Percentiles rank a stretch among this genome's conserved stretches.
Conservation (phyloP, 2,797 vertebrate genomes). For the Sebastes oblongus region DNA sequence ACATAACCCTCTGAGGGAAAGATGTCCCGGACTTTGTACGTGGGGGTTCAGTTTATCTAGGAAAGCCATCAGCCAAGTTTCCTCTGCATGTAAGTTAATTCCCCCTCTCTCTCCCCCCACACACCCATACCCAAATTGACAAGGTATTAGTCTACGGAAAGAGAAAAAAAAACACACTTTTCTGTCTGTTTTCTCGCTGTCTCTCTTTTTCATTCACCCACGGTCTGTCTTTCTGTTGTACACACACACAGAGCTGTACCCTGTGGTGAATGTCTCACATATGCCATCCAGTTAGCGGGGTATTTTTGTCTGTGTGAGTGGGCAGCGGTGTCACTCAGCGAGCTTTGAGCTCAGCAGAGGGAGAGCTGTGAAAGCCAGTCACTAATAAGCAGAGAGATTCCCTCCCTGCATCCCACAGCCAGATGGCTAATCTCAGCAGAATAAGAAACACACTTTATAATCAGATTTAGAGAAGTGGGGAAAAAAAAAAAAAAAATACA, state of each 20-base stretch:
- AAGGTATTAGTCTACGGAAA: slow-evolving; percentile 49
- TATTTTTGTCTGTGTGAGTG: slow-evolving; percentile 80
- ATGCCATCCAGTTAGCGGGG: slow-evolving; percentile 76
- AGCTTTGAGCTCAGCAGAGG: slow-evolving; percentile 75
- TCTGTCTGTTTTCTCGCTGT: slow-evolving; percentile 45
- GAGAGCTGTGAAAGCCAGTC: slow-evolving; percentile 77
- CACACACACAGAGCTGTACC: slow-evolving; percentile 55
- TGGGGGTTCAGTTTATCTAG: slow-evolving; percentile 62
- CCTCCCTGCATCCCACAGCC: slow-evolving; percentile 71
- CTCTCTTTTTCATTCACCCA: slow-evolving; percentile 59
- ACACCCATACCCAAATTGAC: slow-evolving; percentile 24
- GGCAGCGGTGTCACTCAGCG: slow-evolving; percentile 78
- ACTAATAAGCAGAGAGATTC: slow-evolving; percentile 79
- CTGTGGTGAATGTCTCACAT: slow-evolving; percentile 73
- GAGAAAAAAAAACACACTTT: slow-evolving; percentile 31
- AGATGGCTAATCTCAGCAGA: slow-evolving; percentile 78
- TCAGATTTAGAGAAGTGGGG: slow-evolving; percentile 57
- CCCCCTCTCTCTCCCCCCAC: not conserved
- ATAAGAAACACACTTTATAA: slow-evolving; percentile 70
- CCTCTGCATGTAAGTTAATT: slow-evolving; percentile 49
- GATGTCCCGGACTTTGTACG: slow-evolving; percentile 60
- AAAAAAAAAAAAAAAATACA: slow-evolving; percentile 11
- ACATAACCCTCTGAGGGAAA: slow-evolving; percentile 57
- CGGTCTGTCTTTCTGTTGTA: slow-evolving; percentile 59
- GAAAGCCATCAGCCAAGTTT: slow-evolving; percentile 64